Percentiles rank a stretch among this genome's conserved stretches.
Conservation (phyloP, 1,140 invertebrate genomes). For the Cydia splendana region DNA sequence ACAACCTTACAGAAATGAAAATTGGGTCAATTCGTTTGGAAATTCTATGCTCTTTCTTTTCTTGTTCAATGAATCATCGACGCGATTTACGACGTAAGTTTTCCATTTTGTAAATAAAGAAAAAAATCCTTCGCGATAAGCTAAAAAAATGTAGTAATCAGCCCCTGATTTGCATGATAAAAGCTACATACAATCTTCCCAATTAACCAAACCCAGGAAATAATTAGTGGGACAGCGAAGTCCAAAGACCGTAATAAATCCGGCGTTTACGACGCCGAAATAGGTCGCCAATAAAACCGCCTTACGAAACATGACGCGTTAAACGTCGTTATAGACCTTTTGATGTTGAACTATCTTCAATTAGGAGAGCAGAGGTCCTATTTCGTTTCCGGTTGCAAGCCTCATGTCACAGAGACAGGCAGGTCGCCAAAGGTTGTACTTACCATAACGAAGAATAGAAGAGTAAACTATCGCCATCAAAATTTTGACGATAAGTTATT, state of each 20-base stretch:
- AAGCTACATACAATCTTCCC: neutral
- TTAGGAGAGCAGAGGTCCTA: neutral
- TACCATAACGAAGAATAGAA: too few relatives aligned
- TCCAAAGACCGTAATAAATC: neutral
- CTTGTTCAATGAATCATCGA: too few relatives aligned
- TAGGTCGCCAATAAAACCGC: neutral
- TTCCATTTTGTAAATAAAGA: neutral
- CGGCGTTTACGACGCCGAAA: neutral
- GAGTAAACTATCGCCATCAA: too few relatives aligned
- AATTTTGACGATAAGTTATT: too few relatives aligned
- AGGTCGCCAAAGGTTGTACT: too few relatives aligned
- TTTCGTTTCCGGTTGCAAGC: neutral
- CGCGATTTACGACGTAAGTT: too few relatives aligned
- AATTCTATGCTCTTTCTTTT: too few relatives aligned
- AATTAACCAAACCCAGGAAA: neutral
- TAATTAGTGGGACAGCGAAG: neutral
- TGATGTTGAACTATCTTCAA: neutral
- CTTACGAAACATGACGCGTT: constrained; percentile 1
- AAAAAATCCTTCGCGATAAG: neutral
- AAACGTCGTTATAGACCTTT: neutral
- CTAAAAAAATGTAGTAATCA: neutral
- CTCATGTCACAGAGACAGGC: too few relatives aligned
- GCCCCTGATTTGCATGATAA: neutral
- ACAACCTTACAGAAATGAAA: neutral
- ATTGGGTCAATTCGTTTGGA: neutral